Percentiles rank a stretch among this genome's conserved stretches.
Conservation (phyloP, 2,113 vertebrate species). For the Struthidea cinerea region DNA sequence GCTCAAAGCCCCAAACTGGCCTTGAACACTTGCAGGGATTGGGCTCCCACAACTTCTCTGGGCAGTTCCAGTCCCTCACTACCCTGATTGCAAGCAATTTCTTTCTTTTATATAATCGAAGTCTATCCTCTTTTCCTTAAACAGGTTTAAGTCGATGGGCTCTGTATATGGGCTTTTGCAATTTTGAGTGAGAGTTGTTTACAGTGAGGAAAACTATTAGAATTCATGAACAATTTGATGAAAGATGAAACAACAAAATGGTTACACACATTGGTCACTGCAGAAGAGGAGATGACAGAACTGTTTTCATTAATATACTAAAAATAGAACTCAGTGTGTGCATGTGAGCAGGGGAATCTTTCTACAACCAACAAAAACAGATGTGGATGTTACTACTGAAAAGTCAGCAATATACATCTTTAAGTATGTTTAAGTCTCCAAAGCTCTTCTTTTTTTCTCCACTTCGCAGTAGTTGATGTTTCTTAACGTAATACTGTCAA, state of each 20-base stretch:
- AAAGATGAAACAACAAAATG: background rate
- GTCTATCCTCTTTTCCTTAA: background rate
- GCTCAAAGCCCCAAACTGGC: background rate
- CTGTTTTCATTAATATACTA: background rate
- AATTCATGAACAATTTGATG: background rate
- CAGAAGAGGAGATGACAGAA: background rate
- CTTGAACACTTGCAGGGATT: background rate
- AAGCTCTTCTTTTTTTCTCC: background rate
- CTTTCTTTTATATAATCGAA: background rate
- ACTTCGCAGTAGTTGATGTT: background rate
- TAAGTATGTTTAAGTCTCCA: background rate
- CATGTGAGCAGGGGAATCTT: background rate
- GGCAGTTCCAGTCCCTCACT: background rate
- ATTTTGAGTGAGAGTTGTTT: background rate
- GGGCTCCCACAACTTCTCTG: background rate
- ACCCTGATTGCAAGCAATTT: background rate
- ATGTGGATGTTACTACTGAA: background rate
- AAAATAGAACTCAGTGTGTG: background rate
- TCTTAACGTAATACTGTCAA: background rate
- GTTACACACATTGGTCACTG: background rate
- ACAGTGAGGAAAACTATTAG: background rate
- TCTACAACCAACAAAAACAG: background rate
- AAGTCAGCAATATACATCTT: background rate
- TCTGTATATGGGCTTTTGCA: background rate
- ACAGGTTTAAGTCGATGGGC: background rate